These are phyloP conservation scores for Euzophera pinguis DNA, from an alignment of 2,888 invertebrate genomes.

Conservation along the genomic window DNA sequence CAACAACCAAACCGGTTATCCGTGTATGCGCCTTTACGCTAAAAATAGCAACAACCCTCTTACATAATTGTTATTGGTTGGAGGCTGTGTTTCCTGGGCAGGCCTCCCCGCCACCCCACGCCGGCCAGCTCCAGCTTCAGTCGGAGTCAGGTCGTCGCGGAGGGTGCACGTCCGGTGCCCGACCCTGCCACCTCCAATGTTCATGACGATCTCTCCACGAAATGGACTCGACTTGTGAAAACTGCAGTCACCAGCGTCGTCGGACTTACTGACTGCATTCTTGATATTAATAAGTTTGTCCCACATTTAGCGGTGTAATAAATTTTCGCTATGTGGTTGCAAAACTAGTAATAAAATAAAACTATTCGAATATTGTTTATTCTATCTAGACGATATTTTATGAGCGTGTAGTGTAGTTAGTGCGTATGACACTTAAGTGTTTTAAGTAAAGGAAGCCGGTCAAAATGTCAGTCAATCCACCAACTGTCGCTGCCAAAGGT, in stretches of 20 bases:
- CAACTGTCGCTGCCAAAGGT: constrained; percentile 54
- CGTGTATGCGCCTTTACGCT: constrained; percentile 47
- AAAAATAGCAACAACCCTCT: constrained; percentile 72
- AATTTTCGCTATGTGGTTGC: constrained; percentile 9
- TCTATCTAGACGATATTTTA: not conserved
- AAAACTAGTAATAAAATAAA: constrained; percentile 6
- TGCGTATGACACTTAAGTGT: constrained; percentile 12
- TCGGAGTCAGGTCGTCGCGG: constrained; percentile 41
- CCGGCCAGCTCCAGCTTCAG: constrained; percentile 34
- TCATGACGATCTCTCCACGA: constrained; percentile 22
- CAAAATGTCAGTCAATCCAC: constrained; percentile 54
- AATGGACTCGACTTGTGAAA: not conserved
- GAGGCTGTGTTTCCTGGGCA: constrained; percentile 63
- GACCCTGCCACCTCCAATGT: constrained; percentile 29
- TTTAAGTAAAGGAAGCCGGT: constrained; percentile 5
- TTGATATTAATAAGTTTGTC: constrained; percentile 10
- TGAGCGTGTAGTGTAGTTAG: constrained; percentile 13
- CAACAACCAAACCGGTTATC: constrained; percentile 44
- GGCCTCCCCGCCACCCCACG: constrained; percentile 30
- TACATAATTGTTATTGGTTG: constrained; percentile 68
- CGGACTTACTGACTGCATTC: not conserved
- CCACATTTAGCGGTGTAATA: constrained; percentile 11
- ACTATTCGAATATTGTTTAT: not conserved
- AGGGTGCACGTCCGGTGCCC: constrained; percentile 31
- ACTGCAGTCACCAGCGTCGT: not conserved